phyloP scores from a whole-genome alignment of 2,797 vertebrate genomes.

The Phrynocephalus forsythii region DNA sequence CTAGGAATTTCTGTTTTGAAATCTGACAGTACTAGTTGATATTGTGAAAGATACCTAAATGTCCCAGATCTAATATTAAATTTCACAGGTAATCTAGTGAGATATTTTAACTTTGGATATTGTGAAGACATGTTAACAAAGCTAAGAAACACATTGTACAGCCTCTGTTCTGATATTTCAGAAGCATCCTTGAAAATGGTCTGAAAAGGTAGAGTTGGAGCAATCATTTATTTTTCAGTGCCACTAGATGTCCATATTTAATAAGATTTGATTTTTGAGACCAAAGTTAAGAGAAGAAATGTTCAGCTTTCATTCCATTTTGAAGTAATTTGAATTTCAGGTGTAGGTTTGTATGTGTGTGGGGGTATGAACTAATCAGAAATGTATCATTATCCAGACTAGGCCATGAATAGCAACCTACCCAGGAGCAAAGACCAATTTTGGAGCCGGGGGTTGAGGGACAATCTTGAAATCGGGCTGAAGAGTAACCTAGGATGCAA shows the following conservation, averaged over 20 bases:
- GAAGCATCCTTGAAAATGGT: not conserved
- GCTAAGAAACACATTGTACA: not conserved
- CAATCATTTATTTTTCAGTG: constrained; percentile 18
- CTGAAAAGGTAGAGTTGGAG: constrained; percentile 32
- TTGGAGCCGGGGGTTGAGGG: not conserved
- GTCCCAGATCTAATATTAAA: constrained; percentile 1
- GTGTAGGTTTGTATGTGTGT: not conserved
- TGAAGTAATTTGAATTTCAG: not conserved
- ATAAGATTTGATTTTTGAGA: constrained; percentile 12
- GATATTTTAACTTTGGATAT: not conserved
- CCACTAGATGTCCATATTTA: constrained; percentile 45
- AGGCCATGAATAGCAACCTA: not conserved
- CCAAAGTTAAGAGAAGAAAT: not conserved
- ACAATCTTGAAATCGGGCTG: not conserved
- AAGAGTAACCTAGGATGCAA: not conserved
- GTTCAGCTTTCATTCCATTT: not conserved
- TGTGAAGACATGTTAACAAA: constrained; percentile 23
- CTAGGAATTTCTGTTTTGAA: not conserved
- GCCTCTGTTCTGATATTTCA: constrained; percentile 38
- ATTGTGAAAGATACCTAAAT: constrained; percentile 38
- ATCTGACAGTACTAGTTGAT: constrained; percentile 21
- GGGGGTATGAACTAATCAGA: not conserved
- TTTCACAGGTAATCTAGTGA: constrained; percentile 20
- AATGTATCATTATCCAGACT: not conserved
- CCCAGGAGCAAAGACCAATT: not conserved